Percentiles rank a stretch among this genome's conserved stretches.
Evolutionary conservation across 2,888 invertebrate species (phyloP).

Genomic region (Azorinus chamasolen): DNA sequence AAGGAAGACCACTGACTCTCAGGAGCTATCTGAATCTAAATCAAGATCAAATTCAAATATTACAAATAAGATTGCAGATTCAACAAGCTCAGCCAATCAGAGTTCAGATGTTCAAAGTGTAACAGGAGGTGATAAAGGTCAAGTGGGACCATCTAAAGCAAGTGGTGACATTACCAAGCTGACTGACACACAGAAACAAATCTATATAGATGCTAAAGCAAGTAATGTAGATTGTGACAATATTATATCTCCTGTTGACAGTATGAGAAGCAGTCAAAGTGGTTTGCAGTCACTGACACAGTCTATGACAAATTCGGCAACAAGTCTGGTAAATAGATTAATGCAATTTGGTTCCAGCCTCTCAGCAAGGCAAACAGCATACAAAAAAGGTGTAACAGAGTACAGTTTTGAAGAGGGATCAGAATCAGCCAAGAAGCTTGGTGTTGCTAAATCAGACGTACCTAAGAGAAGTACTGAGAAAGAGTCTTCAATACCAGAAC

Average conservation of each 20-base stretch:
- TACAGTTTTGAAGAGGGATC: slow-evolving; percentile 65
- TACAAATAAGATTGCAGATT: slow-evolving; percentile 42
- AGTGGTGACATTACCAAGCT: slow-evolving; percentile 19
- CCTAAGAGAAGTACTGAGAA: neutral
- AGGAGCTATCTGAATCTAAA: slow-evolving; percentile 15
- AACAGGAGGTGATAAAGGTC: slow-evolving; percentile 11
- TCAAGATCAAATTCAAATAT: slow-evolving; percentile 46
- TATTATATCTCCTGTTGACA: slow-evolving; percentile 53
- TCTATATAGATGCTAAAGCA: slow-evolving; percentile 54
- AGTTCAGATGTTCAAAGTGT: slow-evolving; percentile 42
- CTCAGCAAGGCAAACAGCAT: slow-evolving; percentile 42
- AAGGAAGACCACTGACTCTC: slow-evolving; percentile 20
- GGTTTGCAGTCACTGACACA: slow-evolving; percentile 29
- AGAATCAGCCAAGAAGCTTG: neutral
- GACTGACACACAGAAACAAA: slow-evolving; percentile 18
- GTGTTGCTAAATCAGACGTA: slow-evolving; percentile 1
- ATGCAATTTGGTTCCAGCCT: slow-evolving; percentile 41
- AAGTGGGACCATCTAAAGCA: slow-evolving; percentile 13
- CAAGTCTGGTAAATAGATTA: slow-evolving; percentile 49
- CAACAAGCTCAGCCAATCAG: slow-evolving; percentile 38
- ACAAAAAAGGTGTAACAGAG: slow-evolving; percentile 67
- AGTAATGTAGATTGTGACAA: slow-evolving; percentile 56
- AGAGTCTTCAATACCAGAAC: neutral
- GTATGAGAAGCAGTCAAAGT: slow-evolving; percentile 27
- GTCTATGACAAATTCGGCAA: slow-evolving; percentile 55